A percentile compares a stretch with the other conserved stretches of the same genome.
Evolutionary conservation across 2,888 invertebrate genomes (phyloP).

Genomic region (Himalopsyche anomala): DNA sequence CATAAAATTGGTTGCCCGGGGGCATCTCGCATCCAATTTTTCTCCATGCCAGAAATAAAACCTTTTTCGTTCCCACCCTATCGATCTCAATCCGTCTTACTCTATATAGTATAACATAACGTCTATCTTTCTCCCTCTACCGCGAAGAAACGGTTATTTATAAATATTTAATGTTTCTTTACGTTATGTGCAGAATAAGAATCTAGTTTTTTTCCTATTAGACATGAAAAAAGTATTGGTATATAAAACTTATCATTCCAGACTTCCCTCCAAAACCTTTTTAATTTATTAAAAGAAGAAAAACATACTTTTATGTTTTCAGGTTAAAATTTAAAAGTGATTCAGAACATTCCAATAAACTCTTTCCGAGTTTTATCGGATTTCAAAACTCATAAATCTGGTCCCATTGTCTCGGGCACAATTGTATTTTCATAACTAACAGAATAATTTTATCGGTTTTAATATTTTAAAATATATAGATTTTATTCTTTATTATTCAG

Average conservation of each 20-base stretch:
- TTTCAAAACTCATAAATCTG: too few relatives aligned
- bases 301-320: too few relatives aligned
- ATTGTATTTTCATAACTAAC: too few relatives aligned
- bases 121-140: not conserved
- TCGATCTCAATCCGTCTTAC: constrained; percentile 53
- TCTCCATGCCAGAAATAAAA: constrained; percentile 57
- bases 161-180: constrained; percentile 18
- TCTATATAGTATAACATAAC: constrained; percentile 10
- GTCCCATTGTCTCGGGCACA: too few relatives aligned
- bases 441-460: too few relatives aligned
- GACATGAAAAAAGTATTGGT: not conserved
- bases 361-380: too few relatives aligned
- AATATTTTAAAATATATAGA: too few relatives aligned
- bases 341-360: too few relatives aligned
- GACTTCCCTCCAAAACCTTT: not conserved
- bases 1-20: constrained; percentile 61
- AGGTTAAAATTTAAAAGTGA: too few relatives aligned
- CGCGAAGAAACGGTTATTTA: constrained; percentile 9
- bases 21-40: constrained; percentile 60
- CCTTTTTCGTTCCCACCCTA: constrained; percentile 50
- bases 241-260: constrained; percentile 12
- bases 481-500: too few relatives aligned
- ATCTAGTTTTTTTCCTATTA: not conserved
- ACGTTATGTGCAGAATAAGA: constrained; percentile 11
- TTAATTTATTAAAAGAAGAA: not conserved